phyloP scores from a whole-genome alignment of 2,113 vertebrate species.

The Engraulis encrasicolus region DNA sequence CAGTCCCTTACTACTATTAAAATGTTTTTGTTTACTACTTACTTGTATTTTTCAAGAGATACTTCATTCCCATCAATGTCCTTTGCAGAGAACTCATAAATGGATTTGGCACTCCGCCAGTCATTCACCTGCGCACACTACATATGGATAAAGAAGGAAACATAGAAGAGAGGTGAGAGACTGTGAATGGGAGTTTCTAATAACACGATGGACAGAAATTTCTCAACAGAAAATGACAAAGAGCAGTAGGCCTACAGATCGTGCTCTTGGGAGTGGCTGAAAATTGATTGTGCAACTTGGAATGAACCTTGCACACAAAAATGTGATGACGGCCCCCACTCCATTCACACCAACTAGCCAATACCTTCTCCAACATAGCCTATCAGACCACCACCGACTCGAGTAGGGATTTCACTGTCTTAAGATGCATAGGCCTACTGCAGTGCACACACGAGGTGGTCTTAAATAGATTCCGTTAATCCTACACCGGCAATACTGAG shows the following conservation, averaged over 20 bases:
- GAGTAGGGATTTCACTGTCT: background rate
- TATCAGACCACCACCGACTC: background rate
- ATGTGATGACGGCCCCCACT: background rate
- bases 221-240: background rate
- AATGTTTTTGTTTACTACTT: conserved; percentile 12
- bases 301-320: background rate
- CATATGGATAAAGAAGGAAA: background rate
- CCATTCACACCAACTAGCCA: background rate
- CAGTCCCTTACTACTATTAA: too few species aligned
- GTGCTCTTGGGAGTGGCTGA: background rate
- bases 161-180: background rate
- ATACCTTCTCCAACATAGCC: background rate
- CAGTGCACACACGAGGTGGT: background rate
- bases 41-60: conserved; percentile 89
- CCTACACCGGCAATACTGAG: background rate
- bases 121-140: conserved; percentile 84
- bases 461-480: conserved; percentile 34
- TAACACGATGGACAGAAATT: too few species aligned
- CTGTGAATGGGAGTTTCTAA: conserved; percentile 20
- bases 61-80: conserved; percentile 89
- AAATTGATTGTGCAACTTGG: background rate
- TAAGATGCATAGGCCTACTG: too few species aligned
- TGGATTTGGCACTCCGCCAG: conserved; percentile 82
- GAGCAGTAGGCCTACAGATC: background rate
- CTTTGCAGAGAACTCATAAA: conserved; percentile 87